Percentiles rank a stretch among this genome's conserved stretches.
These are phyloP conservation scores for Trididemnum miniatum DNA, from an alignment of 23 tunicate genomes.

Conservation along the genomic window DNA sequence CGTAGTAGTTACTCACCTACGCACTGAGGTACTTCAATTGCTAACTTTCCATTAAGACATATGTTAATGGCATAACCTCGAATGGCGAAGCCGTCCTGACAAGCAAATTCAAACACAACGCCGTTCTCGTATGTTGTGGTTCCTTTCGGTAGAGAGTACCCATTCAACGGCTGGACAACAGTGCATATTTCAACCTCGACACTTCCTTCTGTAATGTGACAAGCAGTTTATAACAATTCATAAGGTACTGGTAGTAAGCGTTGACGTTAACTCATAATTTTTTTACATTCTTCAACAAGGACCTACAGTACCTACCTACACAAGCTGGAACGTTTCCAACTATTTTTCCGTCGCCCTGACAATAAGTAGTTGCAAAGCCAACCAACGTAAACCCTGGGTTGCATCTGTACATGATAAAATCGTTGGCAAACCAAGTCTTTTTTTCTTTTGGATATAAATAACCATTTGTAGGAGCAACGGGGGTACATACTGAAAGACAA, in stretches of 20 bases:
- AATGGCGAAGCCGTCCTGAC: background rate
- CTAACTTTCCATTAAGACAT: background rate
- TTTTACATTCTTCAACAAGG: too few relatives aligned
- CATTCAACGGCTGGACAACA: background rate
- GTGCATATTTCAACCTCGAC: background rate
- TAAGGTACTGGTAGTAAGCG: too few relatives aligned
- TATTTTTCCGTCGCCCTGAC: background rate
- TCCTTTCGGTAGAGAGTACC: constrained; percentile 6
- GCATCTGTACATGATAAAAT: background rate
- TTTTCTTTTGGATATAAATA: constrained; percentile 6
- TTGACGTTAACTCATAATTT: too few relatives aligned
- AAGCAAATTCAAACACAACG: background rate
- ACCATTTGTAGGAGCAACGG: background rate
- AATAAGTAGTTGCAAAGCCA: background rate
- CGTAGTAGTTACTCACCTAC: background rate
- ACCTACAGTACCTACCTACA: too few relatives aligned
- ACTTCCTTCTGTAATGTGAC: background rate
- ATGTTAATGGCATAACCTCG: background rate
- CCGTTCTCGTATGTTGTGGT: constrained; percentile 3
- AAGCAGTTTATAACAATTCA: background rate
- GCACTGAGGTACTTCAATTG: background rate
- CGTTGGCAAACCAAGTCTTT: background rate
- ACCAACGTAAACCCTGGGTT: background rate
- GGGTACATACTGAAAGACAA: background rate
- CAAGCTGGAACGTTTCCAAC: background rate